phyloP scores from a whole-genome alignment of 2,888 invertebrate species.

The Drosophila phalerata region DNA sequence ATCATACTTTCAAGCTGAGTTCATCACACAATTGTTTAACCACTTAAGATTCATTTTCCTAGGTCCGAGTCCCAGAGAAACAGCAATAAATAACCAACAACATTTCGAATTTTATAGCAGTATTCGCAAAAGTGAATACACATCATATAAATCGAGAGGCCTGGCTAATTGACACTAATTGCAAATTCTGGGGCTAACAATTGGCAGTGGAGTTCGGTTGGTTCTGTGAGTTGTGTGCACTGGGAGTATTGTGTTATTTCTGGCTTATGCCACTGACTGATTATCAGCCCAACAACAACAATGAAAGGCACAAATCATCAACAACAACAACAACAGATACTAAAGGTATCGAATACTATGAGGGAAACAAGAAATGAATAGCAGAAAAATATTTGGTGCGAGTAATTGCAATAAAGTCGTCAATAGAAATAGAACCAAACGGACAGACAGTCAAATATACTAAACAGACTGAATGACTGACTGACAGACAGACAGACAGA shows the following conservation, averaged over 20 bases:
- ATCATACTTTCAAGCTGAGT: too few species aligned
- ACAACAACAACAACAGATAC: conserved; percentile 38
- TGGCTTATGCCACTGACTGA: conserved; percentile 39
- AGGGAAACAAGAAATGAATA: conserved; percentile 55
- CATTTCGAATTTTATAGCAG: not conserved
- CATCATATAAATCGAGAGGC: not conserved
- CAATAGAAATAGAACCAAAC: conserved; percentile 47
- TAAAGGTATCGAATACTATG: conserved; percentile 12
- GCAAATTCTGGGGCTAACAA: conserved; percentile 57
- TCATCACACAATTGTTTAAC: not conserved
- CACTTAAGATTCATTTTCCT: not conserved
- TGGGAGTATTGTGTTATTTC: conserved; percentile 29
- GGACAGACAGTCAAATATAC: conserved; percentile 2
- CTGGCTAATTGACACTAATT: conserved; percentile 72
- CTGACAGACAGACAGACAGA: not conserved
- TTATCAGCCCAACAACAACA: conserved; percentile 45
- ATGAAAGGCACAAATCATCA: conserved; percentile 14
- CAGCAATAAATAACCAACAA: not conserved
- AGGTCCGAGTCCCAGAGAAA: not conserved
- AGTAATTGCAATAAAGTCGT: conserved; percentile 73
- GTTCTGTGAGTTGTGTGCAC: not conserved
- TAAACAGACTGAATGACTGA: not conserved
- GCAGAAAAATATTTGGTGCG: conserved; percentile 64
- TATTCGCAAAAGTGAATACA: not conserved
- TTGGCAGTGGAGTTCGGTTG: conserved; percentile 24